Percentiles rank a stretch among this genome's conserved stretches.
Evolutionary conservation across 2,113 vertebrate genomes (phyloP).

Genomic region (Halcyon malimbica): DNA sequence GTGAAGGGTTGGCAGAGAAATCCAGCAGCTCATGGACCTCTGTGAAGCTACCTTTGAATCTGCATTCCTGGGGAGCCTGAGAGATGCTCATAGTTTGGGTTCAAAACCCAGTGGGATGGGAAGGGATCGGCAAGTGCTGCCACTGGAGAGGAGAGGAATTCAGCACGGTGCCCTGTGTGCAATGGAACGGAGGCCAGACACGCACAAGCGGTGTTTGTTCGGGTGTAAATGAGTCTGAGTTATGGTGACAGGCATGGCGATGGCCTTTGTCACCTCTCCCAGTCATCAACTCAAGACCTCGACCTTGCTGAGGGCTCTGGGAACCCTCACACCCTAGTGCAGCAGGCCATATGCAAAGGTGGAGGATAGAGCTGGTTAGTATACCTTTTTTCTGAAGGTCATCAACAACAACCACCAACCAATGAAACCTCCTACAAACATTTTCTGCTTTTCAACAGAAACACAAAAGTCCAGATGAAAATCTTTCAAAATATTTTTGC

Average conservation of each 20-base stretch:
- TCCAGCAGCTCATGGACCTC: background rate
- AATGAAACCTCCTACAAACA: background rate
- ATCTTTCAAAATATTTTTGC: background rate
- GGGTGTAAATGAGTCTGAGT: background rate
- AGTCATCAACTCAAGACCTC: background rate
- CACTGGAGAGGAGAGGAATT: background rate
- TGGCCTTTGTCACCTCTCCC: background rate
- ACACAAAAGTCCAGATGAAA: background rate
- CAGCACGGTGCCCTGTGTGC: fast-evolving
- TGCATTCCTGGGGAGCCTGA: background rate
- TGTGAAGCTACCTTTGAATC: background rate
- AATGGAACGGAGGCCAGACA: background rate
- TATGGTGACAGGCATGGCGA: fast-evolving
- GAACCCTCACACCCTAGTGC: background rate
- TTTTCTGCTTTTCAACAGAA: conserved; percentile 42
- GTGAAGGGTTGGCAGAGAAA: background rate
- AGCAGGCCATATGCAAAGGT: fast-evolving
- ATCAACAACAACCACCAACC: background rate
- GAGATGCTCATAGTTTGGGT: background rate
- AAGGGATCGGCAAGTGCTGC: background rate
- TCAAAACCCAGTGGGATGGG: background rate
- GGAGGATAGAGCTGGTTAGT: background rate
- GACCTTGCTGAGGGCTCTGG: fast-evolving
- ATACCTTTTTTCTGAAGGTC: background rate
- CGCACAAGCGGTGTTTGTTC: fast-evolving